phyloP scores from a whole-genome alignment of 1,140 invertebrate genomes.

The Drosophila mojavensis region DNA sequence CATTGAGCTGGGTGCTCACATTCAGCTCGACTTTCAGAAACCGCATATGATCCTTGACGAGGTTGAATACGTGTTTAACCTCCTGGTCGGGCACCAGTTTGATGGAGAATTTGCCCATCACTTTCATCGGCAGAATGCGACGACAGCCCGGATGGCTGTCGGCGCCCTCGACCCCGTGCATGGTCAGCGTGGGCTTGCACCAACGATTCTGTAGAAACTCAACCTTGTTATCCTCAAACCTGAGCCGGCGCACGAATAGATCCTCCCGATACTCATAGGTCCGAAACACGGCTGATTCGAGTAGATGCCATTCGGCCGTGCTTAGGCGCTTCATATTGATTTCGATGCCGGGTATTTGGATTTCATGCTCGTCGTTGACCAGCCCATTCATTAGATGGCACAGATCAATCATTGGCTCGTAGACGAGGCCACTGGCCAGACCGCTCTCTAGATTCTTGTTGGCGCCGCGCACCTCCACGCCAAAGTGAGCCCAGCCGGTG shows the following conservation, averaged over 20 bases:
- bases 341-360: conserved; percentile 17
- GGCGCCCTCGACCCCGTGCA: conserved; percentile 46
- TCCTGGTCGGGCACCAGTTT: conserved; percentile 47
- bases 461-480: conserved; percentile 18
- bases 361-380: conserved; percentile 19
- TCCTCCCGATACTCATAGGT: conserved; percentile 39
- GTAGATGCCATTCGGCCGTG: conserved; percentile 28
- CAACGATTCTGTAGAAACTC: conserved; percentile 39
- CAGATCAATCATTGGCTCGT: conserved; percentile 47
- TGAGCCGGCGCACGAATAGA: conserved; percentile 22
- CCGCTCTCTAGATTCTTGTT: conserved; percentile 43
- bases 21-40: background rate
- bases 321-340: background rate
- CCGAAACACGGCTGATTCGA: conserved; percentile 34
- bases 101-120: conserved; percentile 44
- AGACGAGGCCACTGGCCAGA: conserved; percentile 37
- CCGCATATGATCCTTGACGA: conserved; percentile 2
- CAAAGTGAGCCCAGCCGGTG: conserved; percentile 39
- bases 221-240: conserved; percentile 22
- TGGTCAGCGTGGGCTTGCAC: conserved; percentile 33
- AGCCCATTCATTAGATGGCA: conserved; percentile 48
- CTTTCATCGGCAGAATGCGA: conserved; percentile 24
- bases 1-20: background rate
- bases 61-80: background rate
- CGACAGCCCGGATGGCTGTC: conserved; percentile 10